These are phyloP conservation scores for Coptodon rendalli DNA, from an alignment of 2,113 vertebrate genomes.

Conservation along the genomic window DNA sequence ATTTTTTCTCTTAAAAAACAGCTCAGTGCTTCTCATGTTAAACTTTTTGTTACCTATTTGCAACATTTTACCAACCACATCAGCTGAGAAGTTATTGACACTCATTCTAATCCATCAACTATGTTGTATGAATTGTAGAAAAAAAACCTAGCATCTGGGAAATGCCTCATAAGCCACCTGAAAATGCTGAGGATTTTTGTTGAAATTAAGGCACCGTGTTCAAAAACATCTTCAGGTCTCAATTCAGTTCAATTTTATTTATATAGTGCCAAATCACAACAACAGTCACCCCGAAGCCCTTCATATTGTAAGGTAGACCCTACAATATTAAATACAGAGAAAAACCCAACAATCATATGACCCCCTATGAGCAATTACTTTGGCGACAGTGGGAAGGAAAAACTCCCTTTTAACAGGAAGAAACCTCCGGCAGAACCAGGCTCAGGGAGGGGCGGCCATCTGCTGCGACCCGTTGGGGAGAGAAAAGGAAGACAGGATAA, in stretches of 20 bases:
- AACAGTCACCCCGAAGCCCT: neutral
- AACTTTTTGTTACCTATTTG: neutral
- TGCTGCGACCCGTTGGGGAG: fast-evolving
- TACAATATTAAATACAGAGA: neutral
- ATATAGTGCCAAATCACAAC: neutral
- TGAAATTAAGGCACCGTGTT: neutral
- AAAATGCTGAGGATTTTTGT: neutral
- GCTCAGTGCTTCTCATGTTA: neutral
- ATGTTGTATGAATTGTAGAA: neutral
- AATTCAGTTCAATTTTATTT: neutral
- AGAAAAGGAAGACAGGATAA: neutral
- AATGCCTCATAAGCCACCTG: neutral
- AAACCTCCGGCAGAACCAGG: neutral
- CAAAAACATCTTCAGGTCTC: neutral
- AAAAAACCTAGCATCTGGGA: neutral
- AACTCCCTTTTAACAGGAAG: neutral
- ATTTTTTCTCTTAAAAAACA: neutral
- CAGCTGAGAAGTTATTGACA: neutral
- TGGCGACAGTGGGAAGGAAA: neutral
- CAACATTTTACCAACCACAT: neutral
- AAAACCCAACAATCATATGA: neutral
- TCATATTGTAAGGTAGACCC: neutral
- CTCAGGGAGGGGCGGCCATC: neutral
- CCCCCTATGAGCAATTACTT: neutral
- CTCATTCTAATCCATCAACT: neutral